Percentiles rank a stretch among this genome's conserved stretches.
Conservation (phyloP, 2,888 invertebrate species). For the Drosophila eohydei region DNA sequence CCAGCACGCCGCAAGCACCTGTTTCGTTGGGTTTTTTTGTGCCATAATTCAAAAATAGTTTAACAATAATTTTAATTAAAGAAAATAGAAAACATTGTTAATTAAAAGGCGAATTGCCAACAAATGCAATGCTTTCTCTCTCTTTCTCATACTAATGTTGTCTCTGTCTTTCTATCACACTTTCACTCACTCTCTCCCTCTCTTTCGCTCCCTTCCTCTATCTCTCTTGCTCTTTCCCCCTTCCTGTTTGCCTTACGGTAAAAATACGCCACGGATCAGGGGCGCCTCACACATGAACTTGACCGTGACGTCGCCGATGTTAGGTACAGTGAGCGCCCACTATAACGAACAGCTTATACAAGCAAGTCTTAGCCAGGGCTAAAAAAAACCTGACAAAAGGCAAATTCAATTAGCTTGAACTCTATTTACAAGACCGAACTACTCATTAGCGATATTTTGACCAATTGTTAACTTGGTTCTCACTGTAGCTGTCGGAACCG, state of each 20-base stretch:
- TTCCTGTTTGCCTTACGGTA: neutral
- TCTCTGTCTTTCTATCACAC: neutral
- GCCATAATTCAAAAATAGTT: neutral
- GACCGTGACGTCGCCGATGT: conserved; percentile 62
- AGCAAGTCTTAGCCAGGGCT: accelerated
- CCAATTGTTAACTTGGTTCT: neutral
- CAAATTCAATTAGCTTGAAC: neutral
- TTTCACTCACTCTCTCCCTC: neutral
- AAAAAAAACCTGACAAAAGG: too few relatives aligned
- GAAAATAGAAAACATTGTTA: neutral
- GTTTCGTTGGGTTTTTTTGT: neutral
- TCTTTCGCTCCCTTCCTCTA: neutral
- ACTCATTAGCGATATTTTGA: neutral
- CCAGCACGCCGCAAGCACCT: conserved; percentile 88
- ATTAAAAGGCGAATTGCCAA: conserved; percentile 31
- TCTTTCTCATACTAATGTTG: neutral
- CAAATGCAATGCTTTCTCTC: conserved; percentile 16
- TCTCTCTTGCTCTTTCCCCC: neutral
- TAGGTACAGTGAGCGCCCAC: neutral
- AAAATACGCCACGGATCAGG: conserved; percentile 63
- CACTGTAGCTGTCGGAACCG: conserved; percentile 28
- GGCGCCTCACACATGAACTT: conserved; percentile 77
- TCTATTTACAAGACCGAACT: too few relatives aligned
- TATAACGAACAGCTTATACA: neutral
- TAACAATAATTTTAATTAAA: conserved; percentile 15